A percentile compares a stretch with the other conserved stretches of the same genome.
These are phyloP conservation scores for Dromaius novaehollandiae DNA, from an alignment of 2,113 vertebrate genomes.

Conservation along the genomic window DNA sequence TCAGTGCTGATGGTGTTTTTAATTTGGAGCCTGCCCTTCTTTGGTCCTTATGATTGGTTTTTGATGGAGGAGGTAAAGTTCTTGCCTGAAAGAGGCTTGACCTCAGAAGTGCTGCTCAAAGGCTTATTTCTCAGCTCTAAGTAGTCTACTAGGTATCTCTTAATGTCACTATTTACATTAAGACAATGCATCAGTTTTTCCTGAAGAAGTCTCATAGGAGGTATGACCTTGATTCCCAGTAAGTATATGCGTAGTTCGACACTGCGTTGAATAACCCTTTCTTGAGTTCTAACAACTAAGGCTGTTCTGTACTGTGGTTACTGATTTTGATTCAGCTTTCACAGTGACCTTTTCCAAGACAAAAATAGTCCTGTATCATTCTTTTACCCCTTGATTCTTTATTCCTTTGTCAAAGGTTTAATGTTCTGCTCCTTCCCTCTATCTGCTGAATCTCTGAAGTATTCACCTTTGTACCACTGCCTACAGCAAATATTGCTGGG, in stretches of 20 bases:
- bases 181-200: not conserved
- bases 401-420: conserved; percentile 49
- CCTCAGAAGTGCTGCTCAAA: not conserved
- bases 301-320: not conserved
- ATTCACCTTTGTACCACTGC: conserved; percentile 26
- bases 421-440: conserved; percentile 32
- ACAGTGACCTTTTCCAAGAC: conserved; percentile 41
- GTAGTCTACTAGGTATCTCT: not conserved
- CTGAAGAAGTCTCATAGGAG: not conserved
- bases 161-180: not conserved
- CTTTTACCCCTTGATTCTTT: conserved; percentile 12
- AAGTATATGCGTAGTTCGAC: not conserved
- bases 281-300: too few relatives aligned
- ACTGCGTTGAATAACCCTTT: not conserved
- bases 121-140: not conserved
- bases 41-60: not conserved
- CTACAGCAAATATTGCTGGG: conserved; percentile 17
- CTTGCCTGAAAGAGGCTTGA: not conserved
- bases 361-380: conserved; percentile 48
- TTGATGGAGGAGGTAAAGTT: not conserved
- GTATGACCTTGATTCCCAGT: not conserved
- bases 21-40: not conserved
- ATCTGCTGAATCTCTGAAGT: conserved; percentile 47
- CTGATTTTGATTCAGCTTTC: conserved; percentile 36
- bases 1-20: not conserved